Evolutionary conservation across 2,888 invertebrate species (phyloP).

Genomic region (Lymantria dispar): DNA sequence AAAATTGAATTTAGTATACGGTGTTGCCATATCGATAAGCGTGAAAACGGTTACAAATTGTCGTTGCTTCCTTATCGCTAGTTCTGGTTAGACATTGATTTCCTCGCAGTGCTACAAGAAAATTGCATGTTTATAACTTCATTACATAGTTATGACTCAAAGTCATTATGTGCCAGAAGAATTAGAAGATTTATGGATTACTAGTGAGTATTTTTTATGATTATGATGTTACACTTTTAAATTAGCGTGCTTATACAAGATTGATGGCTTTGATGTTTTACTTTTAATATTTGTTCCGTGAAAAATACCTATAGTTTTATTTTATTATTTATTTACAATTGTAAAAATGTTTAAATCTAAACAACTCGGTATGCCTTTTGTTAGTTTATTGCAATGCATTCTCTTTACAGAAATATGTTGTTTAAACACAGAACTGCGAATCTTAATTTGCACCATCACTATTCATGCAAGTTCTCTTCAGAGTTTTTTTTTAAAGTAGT

Average conservation of each 20-base stretch:
- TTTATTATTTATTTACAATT: conserved; percentile 12
- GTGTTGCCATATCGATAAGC: conserved; percentile 48
- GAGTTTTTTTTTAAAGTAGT: too few relatives aligned
- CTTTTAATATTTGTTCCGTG: neutral
- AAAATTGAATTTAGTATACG: conserved; percentile 50
- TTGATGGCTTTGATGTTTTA: conserved; percentile 16
- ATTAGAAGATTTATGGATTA: conserved; percentile 61
- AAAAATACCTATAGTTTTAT: neutral
- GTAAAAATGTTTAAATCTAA: neutral
- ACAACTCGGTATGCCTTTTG: neutral
- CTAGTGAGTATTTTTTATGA: conserved; percentile 62
- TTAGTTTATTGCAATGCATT: too few relatives aligned
- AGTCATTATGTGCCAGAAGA: conserved; percentile 58
- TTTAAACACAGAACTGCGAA: too few relatives aligned
- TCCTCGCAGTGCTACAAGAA: conserved; percentile 51
- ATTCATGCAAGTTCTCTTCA: too few relatives aligned
- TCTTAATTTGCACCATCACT: too few relatives aligned
- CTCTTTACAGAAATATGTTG: too few relatives aligned
- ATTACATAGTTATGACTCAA: conserved; percentile 59
- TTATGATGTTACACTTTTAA: conserved; percentile 34
- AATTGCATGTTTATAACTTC: conserved; percentile 59
- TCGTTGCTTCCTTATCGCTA: conserved; percentile 47
- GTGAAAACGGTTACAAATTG: conserved; percentile 38
- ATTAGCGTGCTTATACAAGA: conserved; percentile 15
- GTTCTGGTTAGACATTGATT: conserved; percentile 53